Percentiles rank a stretch among this genome's conserved stretches.
These are phyloP conservation scores for Torymus tubicola DNA, from an alignment of 2,888 invertebrate species.

Conservation along the genomic window DNA sequence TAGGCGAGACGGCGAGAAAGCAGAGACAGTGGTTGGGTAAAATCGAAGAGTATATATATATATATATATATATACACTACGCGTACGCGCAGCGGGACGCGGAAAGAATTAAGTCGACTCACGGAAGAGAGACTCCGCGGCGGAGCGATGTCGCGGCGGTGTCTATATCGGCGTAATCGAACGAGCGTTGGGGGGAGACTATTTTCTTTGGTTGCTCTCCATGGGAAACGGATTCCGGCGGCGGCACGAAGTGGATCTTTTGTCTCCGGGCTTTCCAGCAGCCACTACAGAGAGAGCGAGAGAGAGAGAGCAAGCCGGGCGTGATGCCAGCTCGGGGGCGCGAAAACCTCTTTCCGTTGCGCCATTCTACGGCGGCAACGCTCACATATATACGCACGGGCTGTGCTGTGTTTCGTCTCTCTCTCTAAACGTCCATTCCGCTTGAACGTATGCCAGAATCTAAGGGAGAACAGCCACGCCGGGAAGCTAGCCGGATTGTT, in stretches of 20 bases:
- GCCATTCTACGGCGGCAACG: slow-evolving; percentile 7
- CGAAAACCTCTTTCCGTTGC: slow-evolving; percentile 65
- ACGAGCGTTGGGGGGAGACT: slow-evolving; percentile 1
- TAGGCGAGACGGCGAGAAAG: neutral
- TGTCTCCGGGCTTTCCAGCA: slow-evolving; percentile 60
- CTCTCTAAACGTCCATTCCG: slow-evolving; percentile 62
- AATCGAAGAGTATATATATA: too few relatives aligned
- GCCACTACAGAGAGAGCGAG: too few relatives aligned
- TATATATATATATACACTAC: too few relatives aligned
- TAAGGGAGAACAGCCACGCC: slow-evolving; percentile 41
- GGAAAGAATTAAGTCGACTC: slow-evolving; percentile 16
- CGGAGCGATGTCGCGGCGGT: neutral
- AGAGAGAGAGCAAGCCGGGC: slow-evolving; percentile 61
- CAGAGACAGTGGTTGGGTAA: neutral
- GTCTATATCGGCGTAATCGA: slow-evolving; percentile 20
- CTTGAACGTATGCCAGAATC: slow-evolving; percentile 69
- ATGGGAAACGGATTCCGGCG: slow-evolving; percentile 33
- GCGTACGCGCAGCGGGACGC: neutral
- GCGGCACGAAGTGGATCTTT: slow-evolving; percentile 51
- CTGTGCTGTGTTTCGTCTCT: slow-evolving; percentile 55
- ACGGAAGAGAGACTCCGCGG: neutral
- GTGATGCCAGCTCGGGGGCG: slow-evolving; percentile 66
- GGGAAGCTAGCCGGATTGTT: slow-evolving; percentile 1
- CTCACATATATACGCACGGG: slow-evolving; percentile 41
- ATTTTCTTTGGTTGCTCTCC: slow-evolving; percentile 16